A percentile compares a stretch with the other conserved stretches of the same genome.
These are phyloP conservation scores for Stomatorhinus walkeri DNA, from an alignment of 2,797 vertebrate species.

Conservation along the genomic window DNA sequence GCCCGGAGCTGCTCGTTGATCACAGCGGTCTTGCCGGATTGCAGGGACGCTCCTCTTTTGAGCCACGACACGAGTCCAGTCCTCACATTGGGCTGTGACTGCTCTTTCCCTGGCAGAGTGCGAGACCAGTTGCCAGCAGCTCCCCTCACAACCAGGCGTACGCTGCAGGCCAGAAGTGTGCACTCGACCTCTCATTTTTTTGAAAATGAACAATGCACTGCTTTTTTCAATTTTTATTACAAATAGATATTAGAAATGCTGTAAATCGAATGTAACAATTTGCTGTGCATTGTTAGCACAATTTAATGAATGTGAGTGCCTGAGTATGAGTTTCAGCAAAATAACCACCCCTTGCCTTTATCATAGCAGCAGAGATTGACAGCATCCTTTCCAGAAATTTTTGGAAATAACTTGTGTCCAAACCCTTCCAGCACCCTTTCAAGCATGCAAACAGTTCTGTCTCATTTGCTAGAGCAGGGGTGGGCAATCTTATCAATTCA, in stretches of 20 bases:
- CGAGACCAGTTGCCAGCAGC: not conserved
- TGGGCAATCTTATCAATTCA: not conserved
- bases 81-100: not conserved
- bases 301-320: not conserved
- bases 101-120: not conserved
- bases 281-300: not conserved
- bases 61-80: not conserved
- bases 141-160: not conserved
- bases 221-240: not conserved
- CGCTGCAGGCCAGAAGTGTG: not conserved
- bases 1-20: not conserved
- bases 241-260: not conserved
- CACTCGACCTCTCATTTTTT: not conserved
- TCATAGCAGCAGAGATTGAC: not conserved
- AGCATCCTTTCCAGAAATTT: not conserved
- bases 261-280: not conserved
- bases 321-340: not conserved
- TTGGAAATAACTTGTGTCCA: not conserved
- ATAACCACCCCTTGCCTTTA: not conserved
- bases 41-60: not conserved
- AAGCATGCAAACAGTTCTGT: not conserved
- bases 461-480: not conserved
- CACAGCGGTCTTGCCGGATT: not conserved
- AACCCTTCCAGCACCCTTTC: not conserved
- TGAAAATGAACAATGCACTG: not conserved